Percentiles rank a stretch among this genome's conserved stretches.
These are phyloP conservation scores for Meliscaeva auricollis DNA, from an alignment of 2,888 invertebrate genomes.

Conservation along the genomic window DNA sequence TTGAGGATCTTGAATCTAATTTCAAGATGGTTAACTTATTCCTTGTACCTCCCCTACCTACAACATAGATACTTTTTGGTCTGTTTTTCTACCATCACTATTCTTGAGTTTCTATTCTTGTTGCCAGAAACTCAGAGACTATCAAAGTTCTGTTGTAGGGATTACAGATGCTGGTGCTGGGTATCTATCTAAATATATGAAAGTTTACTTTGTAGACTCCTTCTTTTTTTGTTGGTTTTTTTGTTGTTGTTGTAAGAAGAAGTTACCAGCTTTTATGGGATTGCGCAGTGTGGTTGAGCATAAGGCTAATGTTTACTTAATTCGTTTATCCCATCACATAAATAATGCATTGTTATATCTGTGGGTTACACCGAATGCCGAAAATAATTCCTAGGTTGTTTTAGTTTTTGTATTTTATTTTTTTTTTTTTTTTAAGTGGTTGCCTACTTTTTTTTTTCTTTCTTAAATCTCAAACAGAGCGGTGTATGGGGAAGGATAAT, in stretches of 20 bases:
- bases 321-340: conserved; percentile 71
- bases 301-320: conserved; percentile 75
- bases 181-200: not conserved
- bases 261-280: conserved; percentile 13
- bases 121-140: conserved; percentile 53
- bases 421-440: conserved; percentile 31
- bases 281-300: conserved; percentile 43
- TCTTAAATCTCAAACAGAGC: conserved; percentile 6
- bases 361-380: conserved; percentile 53
- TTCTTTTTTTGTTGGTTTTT: conserved; percentile 19
- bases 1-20: conserved; percentile 72
- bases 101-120: not conserved
- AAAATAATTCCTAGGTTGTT: conserved; percentile 48
- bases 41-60: not conserved
- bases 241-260: conserved; percentile 15
- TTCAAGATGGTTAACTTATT: conserved; percentile 65
- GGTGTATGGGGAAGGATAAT: not conserved
- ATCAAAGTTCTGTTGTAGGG: not conserved
- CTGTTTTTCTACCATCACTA: not conserved
- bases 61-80: conserved; percentile 1
- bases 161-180: not conserved
- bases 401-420: conserved; percentile 27
- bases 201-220: conserved; percentile 58
- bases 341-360: conserved; percentile 71
- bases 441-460: conserved; percentile 29